Conservation (phyloP, 1,140 invertebrate genomes). For the Aphaenogaster rudis region DNA sequence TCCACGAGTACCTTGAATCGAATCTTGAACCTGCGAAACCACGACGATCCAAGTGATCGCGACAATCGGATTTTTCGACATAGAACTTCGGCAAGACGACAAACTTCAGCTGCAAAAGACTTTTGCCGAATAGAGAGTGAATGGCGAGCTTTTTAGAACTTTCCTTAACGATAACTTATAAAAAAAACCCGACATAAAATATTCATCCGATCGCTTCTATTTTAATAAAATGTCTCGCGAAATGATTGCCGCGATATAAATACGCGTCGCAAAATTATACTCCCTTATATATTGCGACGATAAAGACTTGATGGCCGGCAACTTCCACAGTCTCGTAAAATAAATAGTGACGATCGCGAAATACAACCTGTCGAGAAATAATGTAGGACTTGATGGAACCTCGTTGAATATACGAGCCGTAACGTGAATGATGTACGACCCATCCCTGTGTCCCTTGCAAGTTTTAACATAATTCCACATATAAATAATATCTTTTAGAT, state of each 20-base stretch:
- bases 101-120: not conserved
- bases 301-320: constrained; percentile 37
- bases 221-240: constrained; percentile 16
- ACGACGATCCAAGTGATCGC: not conserved
- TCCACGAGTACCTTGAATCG: constrained; percentile 19
- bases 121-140: not conserved
- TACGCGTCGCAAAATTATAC: constrained; percentile 35
- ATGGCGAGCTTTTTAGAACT: not conserved
- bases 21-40: not conserved
- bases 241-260: constrained; percentile 23
- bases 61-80: not conserved
- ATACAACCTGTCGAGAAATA: constrained; percentile 56
- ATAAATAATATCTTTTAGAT: not conserved
- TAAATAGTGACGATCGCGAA: constrained; percentile 56
- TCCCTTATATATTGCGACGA: not conserved
- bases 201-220: not conserved
- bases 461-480: constrained; percentile 23
- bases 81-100: not conserved
- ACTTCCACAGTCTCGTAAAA: constrained; percentile 35
- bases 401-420: constrained; percentile 44
- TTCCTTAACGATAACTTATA: not conserved
- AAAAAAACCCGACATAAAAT: not conserved
- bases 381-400: constrained; percentile 36
- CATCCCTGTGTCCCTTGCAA: not conserved
- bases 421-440: constrained; percentile 45